These are phyloP conservation scores for Apostichopus japonicus DNA, from an alignment of 35 echinoderm and acorn worm species.

Conservation along the genomic window DNA sequence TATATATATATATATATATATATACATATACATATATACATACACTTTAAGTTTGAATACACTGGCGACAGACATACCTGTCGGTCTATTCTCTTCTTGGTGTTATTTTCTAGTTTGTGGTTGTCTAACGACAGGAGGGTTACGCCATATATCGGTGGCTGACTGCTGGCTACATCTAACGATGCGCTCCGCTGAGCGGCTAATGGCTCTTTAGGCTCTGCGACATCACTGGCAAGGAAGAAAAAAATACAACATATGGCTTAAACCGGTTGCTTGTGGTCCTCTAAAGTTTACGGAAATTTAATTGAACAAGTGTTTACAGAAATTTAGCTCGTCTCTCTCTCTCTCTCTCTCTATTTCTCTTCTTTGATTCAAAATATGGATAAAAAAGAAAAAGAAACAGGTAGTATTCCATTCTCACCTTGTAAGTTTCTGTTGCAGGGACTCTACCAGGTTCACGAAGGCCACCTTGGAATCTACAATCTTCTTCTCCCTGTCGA, in stretches of 20 bases:
- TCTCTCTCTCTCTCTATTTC: background rate
- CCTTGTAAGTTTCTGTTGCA: slow-evolving; percentile 72
- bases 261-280: no score
- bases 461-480: slow-evolving; percentile 64
- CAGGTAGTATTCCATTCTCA: background rate
- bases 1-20: no score
- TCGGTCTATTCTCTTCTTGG: slow-evolving; percentile 71
- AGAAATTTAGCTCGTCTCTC: no score
- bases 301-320: no score
- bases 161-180: slow-evolving; percentile 24
- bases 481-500: slow-evolving; percentile 83
- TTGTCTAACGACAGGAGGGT: slow-evolving; percentile 64
- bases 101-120: slow-evolving; percentile 71
- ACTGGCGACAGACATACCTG: slow-evolving; percentile 32
- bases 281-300: no score
- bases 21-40: no score
- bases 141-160: slow-evolving; percentile 49
- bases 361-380: no score
- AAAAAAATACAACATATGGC: no score
- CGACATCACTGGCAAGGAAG: background rate
- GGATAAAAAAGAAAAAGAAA: no score
- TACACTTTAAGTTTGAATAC: no score
- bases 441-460: slow-evolving; percentile 58
- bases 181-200: slow-evolving; percentile 13
- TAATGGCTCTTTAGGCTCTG: slow-evolving; percentile 7